Percentiles rank a stretch among this genome's conserved stretches.
phyloP scores from a whole-genome alignment of 1,140 invertebrate genomes.

The Drosophila oshimai region DNA sequence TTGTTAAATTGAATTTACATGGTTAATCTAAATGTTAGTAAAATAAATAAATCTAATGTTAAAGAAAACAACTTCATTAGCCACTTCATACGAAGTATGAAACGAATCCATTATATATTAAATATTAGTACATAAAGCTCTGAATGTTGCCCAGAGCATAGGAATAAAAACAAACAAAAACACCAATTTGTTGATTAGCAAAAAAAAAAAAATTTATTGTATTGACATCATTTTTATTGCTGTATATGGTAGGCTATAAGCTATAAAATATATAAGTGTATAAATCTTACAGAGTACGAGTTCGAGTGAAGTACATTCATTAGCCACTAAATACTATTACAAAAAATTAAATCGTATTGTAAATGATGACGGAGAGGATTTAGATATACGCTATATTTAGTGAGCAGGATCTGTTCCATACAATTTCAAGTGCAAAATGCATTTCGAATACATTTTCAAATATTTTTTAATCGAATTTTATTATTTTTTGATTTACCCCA shows the following conservation, averaged over 20 bases:
- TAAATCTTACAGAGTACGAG: slow-evolving; percentile 70
- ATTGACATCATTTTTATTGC: slow-evolving; percentile 71
- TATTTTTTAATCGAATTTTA: slow-evolving; percentile 47
- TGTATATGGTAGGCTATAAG: slow-evolving; percentile 73
- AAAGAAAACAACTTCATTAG: slow-evolving; percentile 14
- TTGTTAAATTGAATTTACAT: slow-evolving; percentile 61
- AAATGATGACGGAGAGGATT: slow-evolving; percentile 41
- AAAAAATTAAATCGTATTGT: slow-evolving; percentile 45
- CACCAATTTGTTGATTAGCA: slow-evolving; percentile 72
- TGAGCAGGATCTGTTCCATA: slow-evolving; percentile 58
- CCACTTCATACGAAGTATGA: slow-evolving; percentile 67
- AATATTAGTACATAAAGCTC: slow-evolving; percentile 14
- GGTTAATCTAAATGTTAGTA: slow-evolving; percentile 26
- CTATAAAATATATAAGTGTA: slow-evolving; percentile 65
- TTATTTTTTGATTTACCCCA: slow-evolving; percentile 39
- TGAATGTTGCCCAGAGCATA: slow-evolving; percentile 25
- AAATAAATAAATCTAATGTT: slow-evolving; percentile 5
- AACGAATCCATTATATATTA: slow-evolving; percentile 17
- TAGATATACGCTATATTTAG: slow-evolving; percentile 30
- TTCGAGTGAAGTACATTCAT: slow-evolving; percentile 77
- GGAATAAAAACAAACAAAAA: slow-evolving; percentile 33
- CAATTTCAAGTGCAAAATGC: slow-evolving; percentile 46
- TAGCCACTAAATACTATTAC: slow-evolving; percentile 61
- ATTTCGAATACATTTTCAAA: slow-evolving; percentile 70
- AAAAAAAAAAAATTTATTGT: slow-evolving; percentile 46